phyloP scores from a whole-genome alignment of 2,113 vertebrate genomes.

The Otus sunia region DNA sequence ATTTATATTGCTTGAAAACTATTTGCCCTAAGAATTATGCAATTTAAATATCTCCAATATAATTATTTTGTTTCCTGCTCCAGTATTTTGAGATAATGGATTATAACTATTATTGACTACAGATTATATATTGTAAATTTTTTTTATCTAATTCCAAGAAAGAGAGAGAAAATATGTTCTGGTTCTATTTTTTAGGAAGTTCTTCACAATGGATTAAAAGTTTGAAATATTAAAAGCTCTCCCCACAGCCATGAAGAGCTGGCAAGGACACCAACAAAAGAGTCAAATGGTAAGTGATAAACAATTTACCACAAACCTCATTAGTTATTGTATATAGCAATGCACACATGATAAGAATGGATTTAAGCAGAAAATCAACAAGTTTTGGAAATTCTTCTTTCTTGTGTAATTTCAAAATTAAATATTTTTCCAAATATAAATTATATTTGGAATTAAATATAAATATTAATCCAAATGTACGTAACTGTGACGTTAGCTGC shows the following conservation, averaged over 20 bases:
- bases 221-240: not conserved
- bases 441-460: too few species aligned
- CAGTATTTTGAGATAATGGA: not conserved
- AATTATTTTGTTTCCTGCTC: not conserved
- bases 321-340: not conserved
- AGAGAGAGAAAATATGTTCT: not conserved
- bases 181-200: not conserved
- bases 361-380: not conserved
- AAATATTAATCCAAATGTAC: not conserved
- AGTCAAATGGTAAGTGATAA: not conserved
- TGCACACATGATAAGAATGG: not conserved
- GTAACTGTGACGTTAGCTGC: fast-evolving
- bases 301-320: not conserved
- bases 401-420: not conserved
- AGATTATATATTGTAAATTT: not conserved
- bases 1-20: not conserved
- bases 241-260: not conserved
- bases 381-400: not conserved
- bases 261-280: not conserved
- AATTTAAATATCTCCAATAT: not conserved
- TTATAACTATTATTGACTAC: not conserved
- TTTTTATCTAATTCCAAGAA: not conserved
- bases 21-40: not conserved
- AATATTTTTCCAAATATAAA: not conserved
- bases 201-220: not conserved